Evolutionary conservation across 2,888 invertebrate species (phyloP).

Genomic region (Epirrhoe tristata): DNA sequence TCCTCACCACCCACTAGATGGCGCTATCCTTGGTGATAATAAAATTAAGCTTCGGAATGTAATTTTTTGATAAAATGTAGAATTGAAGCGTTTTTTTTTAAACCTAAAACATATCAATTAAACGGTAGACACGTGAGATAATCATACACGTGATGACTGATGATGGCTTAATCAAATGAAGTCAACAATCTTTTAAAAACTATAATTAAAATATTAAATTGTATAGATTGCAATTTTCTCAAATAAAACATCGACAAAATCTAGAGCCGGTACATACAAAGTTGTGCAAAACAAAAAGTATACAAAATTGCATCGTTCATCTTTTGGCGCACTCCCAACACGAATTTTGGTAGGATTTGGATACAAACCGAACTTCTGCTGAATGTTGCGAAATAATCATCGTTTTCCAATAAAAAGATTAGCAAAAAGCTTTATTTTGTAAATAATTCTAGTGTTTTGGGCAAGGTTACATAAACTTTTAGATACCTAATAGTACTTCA

Average conservation of each 20-base stretch:
- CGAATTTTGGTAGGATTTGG: slow-evolving; percentile 17
- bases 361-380: not conserved
- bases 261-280: not conserved
- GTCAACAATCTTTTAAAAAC: too few relatives aligned
- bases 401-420: not conserved
- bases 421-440: not conserved
- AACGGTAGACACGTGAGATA: too few relatives aligned
- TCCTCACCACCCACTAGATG: slow-evolving; percentile 16
- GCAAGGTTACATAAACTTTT: too few relatives aligned
- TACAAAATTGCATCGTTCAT: slow-evolving; percentile 21
- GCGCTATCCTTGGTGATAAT: slow-evolving; percentile 8
- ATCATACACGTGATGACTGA: too few relatives aligned
- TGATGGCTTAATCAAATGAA: too few relatives aligned
- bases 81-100: too few relatives aligned
- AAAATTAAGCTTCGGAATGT: not conserved
- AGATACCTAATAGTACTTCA: too few relatives aligned
- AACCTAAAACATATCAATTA: too few relatives aligned
- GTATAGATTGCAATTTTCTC: too few relatives aligned
- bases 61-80: not conserved
- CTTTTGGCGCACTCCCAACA: slow-evolving; percentile 33
- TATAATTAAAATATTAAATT: too few relatives aligned
- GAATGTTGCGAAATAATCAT: not conserved
- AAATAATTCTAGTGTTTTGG: not conserved
- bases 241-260: too few relatives aligned
- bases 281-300: not conserved